These are phyloP conservation scores for Ciona savignyi DNA, from an alignment of 23 tunicate genomes.

Conservation along the genomic window DNA sequence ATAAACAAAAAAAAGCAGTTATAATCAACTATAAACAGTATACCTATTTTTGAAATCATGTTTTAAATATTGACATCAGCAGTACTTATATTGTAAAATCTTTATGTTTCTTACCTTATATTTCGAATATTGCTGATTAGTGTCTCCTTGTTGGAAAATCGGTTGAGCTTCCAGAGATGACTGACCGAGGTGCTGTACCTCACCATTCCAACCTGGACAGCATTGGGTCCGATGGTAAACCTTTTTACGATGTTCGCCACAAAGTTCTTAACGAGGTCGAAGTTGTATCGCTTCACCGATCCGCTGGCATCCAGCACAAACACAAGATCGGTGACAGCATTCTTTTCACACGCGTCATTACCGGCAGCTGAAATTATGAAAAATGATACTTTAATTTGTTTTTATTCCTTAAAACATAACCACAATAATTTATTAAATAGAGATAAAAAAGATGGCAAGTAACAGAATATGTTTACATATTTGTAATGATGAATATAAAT, in stretches of 20 bases:
- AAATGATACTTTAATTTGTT: background rate
- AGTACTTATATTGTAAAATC: too few relatives aligned
- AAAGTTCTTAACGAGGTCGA: slow-evolving; percentile 11
- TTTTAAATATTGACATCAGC: too few relatives aligned
- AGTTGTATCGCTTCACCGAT: slow-evolving; percentile 28
- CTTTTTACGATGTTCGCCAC: slow-evolving; percentile 22
- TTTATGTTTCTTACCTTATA: too few relatives aligned
- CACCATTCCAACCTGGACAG: slow-evolving; percentile 26
- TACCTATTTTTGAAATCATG: too few relatives aligned
- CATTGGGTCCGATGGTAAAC: slow-evolving; percentile 27
- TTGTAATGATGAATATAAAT: too few relatives aligned
- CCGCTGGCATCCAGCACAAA: slow-evolving; percentile 53
- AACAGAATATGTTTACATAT: too few relatives aligned
- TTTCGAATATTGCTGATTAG: slow-evolving; percentile 4
- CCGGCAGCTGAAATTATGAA: slow-evolving; percentile 11
- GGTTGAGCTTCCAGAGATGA: slow-evolving; percentile 26
- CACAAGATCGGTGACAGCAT: slow-evolving; percentile 19
- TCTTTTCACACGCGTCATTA: slow-evolving; percentile 4
- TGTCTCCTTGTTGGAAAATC: slow-evolving; percentile 14
- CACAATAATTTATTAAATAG: too few relatives aligned
- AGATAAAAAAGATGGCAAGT: too few relatives aligned
- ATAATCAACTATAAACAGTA: too few relatives aligned
- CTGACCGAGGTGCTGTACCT: slow-evolving; percentile 20
- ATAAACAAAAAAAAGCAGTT: too few relatives aligned
- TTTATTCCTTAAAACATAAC: too few relatives aligned